Evolutionary conservation across 2,113 vertebrate species (phyloP).

Genomic region (Mesoclemmys tuberculata): DNA sequence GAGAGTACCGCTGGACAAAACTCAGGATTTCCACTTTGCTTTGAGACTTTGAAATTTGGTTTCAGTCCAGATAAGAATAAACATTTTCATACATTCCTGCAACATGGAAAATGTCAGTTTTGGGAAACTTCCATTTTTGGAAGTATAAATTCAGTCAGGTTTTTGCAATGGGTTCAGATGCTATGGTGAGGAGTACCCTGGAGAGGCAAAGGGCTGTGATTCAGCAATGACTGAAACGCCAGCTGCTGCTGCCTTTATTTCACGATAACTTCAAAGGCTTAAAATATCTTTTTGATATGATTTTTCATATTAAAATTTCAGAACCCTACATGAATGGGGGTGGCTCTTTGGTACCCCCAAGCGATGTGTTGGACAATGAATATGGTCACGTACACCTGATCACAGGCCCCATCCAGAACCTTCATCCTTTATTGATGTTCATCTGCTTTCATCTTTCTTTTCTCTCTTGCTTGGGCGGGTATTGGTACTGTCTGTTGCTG

Average conservation of each 20-base stretch:
- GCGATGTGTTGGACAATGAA: not conserved
- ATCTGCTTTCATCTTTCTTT: not conserved
- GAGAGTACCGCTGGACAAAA: not conserved
- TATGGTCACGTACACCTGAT: not conserved
- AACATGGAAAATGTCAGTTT: not conserved
- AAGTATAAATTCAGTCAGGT: slow-evolving; percentile 11
- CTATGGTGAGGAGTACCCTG: not conserved
- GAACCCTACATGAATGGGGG: fast-evolving
- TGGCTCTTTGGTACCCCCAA: not conserved
- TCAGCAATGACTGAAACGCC: slow-evolving; percentile 34
- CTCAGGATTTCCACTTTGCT: not conserved
- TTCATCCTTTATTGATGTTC: not conserved
- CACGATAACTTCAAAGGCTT: not conserved
- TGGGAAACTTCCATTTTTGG: not conserved
- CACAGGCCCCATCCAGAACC: not conserved
- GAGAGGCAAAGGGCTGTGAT: slow-evolving; percentile 41
- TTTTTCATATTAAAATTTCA: not conserved
- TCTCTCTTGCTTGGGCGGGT: not conserved
- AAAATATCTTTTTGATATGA: not conserved
- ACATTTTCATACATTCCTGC: not conserved
- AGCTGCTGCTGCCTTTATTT: slow-evolving; percentile 23
- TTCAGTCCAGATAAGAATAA: not conserved
- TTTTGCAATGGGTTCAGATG: not conserved
- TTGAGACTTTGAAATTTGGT: not conserved
- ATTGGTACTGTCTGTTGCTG: not conserved